These are phyloP conservation scores for Dinocampus coccinellae DNA, from an alignment of 2,888 invertebrate species.

Conservation along the genomic window DNA sequence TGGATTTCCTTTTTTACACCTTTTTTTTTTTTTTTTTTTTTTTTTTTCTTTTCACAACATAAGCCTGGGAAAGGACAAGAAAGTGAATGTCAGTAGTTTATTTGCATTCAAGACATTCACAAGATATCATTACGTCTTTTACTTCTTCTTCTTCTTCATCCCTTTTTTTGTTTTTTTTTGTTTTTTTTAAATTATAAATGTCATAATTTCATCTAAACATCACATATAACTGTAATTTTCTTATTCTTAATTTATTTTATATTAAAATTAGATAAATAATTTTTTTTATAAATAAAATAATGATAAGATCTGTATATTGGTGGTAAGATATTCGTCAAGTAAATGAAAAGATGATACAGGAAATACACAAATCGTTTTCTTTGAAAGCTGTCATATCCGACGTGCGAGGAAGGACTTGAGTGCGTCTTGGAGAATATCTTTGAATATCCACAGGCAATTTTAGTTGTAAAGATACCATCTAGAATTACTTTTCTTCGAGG, in stretches of 20 bases:
- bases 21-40: no score
- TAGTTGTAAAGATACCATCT: constrained; percentile 43
- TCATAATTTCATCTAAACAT: no score
- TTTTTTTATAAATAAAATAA: neutral
- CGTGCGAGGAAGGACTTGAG: constrained; percentile 41
- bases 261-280: no score
- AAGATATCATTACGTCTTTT: no score
- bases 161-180: no score
- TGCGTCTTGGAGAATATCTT: constrained; percentile 32
- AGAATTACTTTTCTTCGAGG: constrained; percentile 40
- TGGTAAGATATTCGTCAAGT: no score
- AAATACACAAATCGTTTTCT: constrained; percentile 34
- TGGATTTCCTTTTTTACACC: constrained; percentile 16
- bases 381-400: constrained; percentile 52
- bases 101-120: constrained; percentile 4
- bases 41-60: no score
- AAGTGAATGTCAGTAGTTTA: constrained; percentile 16
- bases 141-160: no score
- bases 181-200: no score
- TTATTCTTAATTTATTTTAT: no score
- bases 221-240: no score
- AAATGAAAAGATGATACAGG: neutral
- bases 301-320: no score
- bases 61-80: constrained; percentile 3
- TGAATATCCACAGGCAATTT: constrained; percentile 37